phyloP scores from a whole-genome alignment of 1,140 invertebrate genomes.

The Ptiloglossa arizonensis region DNA sequence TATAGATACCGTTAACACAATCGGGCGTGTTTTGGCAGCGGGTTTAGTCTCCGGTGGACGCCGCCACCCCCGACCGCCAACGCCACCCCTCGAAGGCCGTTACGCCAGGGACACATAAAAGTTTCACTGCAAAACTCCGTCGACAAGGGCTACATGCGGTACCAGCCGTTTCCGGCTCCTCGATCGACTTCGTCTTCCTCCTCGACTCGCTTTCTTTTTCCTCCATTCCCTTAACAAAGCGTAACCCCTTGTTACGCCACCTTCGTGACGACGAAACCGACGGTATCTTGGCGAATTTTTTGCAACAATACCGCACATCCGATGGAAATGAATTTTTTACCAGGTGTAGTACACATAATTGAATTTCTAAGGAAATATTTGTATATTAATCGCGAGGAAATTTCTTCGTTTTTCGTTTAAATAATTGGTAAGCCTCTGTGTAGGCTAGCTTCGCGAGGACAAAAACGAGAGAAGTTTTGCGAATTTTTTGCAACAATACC shows the following conservation, averaged over 20 bases:
- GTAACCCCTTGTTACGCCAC: too few species aligned
- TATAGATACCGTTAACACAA: conserved; percentile 61
- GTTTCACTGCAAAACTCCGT: conserved; percentile 51
- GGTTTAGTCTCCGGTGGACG: background rate
- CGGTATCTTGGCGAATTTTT: too few species aligned
- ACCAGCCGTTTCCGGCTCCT: background rate
- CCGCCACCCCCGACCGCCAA: background rate
- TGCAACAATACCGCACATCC: too few species aligned
- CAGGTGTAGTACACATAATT: too few species aligned
- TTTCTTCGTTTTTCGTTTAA: too few species aligned
- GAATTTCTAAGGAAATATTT: too few species aligned
- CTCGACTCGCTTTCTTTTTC: background rate
- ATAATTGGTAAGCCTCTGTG: too few species aligned
- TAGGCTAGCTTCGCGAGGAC: background rate
- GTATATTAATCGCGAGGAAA: too few species aligned
- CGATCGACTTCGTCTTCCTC: background rate
- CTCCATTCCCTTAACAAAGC: too few species aligned
- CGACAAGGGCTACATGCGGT: conserved; percentile 17
- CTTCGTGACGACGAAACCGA: background rate
- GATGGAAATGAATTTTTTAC: too few species aligned
- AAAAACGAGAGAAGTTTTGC: too few species aligned
- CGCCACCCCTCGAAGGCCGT: conserved; percentile 3
- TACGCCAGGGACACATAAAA: conserved; percentile 49
- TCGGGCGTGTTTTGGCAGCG: conserved; percentile 63
- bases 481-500: too few species aligned